Evolutionary conservation across 1,140 invertebrate species (phyloP).

Genomic region (Drosophila bifasciata): DNA sequence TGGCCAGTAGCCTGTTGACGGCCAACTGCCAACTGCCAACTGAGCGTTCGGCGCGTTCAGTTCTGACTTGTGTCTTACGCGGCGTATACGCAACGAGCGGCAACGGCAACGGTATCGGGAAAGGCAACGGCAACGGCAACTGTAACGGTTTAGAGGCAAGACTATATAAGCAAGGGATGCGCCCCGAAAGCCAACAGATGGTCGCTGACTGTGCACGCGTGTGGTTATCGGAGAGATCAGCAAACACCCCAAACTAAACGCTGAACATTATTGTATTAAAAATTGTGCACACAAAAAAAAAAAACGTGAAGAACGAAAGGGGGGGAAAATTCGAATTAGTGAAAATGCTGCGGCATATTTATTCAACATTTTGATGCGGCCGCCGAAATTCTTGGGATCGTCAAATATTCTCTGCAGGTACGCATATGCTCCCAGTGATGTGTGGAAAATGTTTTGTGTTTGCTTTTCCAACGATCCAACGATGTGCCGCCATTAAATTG

Average conservation of each 20-base stretch:
- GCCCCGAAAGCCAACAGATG: constrained; percentile 73
- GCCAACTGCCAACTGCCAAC: too few species aligned
- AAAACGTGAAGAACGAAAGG: constrained; percentile 12
- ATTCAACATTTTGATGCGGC: constrained; percentile 28
- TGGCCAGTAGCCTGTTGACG: constrained; percentile 25
- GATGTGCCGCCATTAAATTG: constrained; percentile 61
- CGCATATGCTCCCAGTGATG: constrained; percentile 8
- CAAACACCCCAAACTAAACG: constrained; percentile 29
- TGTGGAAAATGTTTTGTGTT: constrained; percentile 49
- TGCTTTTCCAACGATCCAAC: constrained; percentile 42
- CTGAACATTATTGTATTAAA: constrained; percentile 50
- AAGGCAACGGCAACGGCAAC: not conserved
- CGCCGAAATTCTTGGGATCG: constrained; percentile 23
- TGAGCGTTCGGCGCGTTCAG: constrained; percentile 52
- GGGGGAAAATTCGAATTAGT: constrained; percentile 22
- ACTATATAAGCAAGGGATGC: constrained; percentile 62
- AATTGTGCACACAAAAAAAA: constrained; percentile 24
- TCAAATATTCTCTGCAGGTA: constrained; percentile 29
- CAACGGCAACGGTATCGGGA: not conserved
- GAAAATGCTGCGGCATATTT: constrained; percentile 31
- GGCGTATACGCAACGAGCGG: constrained; percentile 71
- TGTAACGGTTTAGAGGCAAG: constrained; percentile 14
- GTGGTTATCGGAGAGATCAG: constrained; percentile 68
- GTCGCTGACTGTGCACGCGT: constrained; percentile 72
- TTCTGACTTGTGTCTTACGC: constrained; percentile 60